Conservation (phyloP, 2,113 vertebrate species). For the Nothocercus julius region DNA sequence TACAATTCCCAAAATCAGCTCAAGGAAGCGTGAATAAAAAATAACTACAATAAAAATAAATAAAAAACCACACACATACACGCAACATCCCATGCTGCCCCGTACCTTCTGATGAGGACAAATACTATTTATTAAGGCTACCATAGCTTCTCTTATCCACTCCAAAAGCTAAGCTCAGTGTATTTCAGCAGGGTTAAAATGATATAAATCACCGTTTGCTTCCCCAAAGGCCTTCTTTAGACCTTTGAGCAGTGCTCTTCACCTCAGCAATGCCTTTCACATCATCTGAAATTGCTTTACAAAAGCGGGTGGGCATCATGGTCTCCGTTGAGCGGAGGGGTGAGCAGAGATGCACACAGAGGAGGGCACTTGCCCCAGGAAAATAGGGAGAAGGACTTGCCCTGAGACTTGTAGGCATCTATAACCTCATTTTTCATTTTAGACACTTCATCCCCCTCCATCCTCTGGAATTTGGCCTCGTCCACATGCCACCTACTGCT, state of each 20-base stretch:
- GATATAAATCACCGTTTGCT: not conserved
- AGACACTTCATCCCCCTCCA: not conserved
- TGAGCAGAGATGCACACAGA: not conserved
- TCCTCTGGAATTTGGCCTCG: not conserved
- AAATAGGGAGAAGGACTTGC: not conserved
- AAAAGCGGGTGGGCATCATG: not conserved
- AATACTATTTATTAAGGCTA: slow-evolving; percentile 3
- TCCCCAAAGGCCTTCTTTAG: not conserved
- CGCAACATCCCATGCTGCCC: not conserved
- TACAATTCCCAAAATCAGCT: slow-evolving; percentile 46
- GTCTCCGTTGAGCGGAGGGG: not conserved
- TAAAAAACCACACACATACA: not conserved
- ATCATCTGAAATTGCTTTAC: not conserved
- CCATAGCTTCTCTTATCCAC: not conserved
- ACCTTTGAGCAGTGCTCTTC: not conserved
- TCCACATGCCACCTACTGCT: not conserved
- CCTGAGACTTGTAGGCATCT: accelerated
- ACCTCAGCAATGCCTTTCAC: not conserved
- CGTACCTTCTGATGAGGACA: not conserved
- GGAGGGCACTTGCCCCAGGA: not conserved
- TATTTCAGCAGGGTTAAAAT: not conserved
- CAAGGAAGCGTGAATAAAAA: slow-evolving; percentile 37
- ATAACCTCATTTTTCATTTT: not conserved
- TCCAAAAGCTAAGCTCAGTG: not conserved
- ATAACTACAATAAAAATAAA: not conserved